Percentiles rank a stretch among this genome's conserved stretches.
Evolutionary conservation across 23 tunicate species (phyloP).

Genomic region (Trididemnum nubilum): DNA sequence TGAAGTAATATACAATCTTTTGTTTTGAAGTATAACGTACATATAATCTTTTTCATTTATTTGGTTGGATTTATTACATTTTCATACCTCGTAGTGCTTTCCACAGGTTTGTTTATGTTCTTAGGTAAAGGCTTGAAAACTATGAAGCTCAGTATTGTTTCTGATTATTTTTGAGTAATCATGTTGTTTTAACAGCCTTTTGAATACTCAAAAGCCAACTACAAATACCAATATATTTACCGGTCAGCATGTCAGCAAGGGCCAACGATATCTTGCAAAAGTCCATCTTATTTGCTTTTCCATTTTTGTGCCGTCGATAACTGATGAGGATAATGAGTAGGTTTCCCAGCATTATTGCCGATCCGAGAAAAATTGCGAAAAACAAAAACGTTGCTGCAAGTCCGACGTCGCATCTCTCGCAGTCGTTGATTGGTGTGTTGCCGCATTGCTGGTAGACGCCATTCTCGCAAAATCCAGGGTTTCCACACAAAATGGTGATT

Average conservation of each 20-base stretch:
- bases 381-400: conserved; percentile 28
- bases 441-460: background rate
- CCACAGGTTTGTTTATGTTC: too few species aligned
- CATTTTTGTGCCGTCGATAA: background rate
- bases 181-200: too few species aligned
- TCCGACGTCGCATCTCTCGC: conserved; percentile 21
- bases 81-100: too few species aligned
- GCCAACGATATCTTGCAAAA: conserved; percentile 43
- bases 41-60: too few species aligned
- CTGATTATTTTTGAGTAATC: too few species aligned
- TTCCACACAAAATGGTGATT: conserved; percentile 20
- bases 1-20: too few species aligned
- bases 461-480: conserved; percentile 13
- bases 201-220: too few species aligned
- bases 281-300: conserved; percentile 37
- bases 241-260: conserved; percentile 32
- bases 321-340: conserved; percentile 11
- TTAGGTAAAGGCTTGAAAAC: too few species aligned
- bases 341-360: conserved; percentile 41
- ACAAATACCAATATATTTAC: conserved; percentile 24
- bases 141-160: too few species aligned
- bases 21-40: too few species aligned
- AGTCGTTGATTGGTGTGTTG: conserved; percentile 2
- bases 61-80: too few species aligned
- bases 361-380: conserved; percentile 8